Evolutionary conservation across 2,113 vertebrate genomes (phyloP), one percentile per base, ranked within the genome.

Genomic region (Rhinopithecus roxellana): DNA sequence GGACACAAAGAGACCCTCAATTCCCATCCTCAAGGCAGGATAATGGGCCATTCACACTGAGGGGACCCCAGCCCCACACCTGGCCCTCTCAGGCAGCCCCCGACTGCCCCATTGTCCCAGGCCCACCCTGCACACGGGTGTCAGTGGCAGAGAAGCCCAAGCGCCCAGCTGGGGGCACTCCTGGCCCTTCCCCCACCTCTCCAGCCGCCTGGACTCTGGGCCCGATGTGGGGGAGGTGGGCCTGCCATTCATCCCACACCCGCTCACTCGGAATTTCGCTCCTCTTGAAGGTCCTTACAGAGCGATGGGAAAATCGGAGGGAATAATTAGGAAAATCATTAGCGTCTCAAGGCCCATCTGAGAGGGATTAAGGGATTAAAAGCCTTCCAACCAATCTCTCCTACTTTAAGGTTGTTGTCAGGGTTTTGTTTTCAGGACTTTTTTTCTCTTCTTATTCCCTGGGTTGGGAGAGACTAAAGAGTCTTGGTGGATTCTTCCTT

Each of bases 291-390:
- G 98, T 98, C 97, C 98, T 98, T 82, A 92, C 64, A 98, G 98
- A 96, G 96, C 93, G 97, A 98, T 98, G 99, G 98, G 98, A 98
- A 98, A 99, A 98, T 98, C 97, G 98, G 97, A 98, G 96, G 98
- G 98, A 97, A 98, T 98, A 98, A 99, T 99, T 98, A 98, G 96
- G 98, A 98, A 98, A 97, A 98, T 97, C 98, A 98, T 98, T 98
- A 98, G 98, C 97, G 98, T 97, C 98, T 98, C 97, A 97, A 98
- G 98, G 98, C 98, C 98, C 98, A 98, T 99, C 98, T 98, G 98
- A 98, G 98, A 98, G 97, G 98, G 99, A 99, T 99, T 99, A 99
- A 99, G 98, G 99, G 98, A 99, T 99, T 99, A 99, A 97, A 98
- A 86, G 32, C 93, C 96, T 96, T 94, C 90, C 90, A 89, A 92